Percentiles rank a stretch among this genome's conserved stretches.
phyloP scores from a whole-genome alignment of 2,888 invertebrate species.

The Ametastegia equiseti region DNA sequence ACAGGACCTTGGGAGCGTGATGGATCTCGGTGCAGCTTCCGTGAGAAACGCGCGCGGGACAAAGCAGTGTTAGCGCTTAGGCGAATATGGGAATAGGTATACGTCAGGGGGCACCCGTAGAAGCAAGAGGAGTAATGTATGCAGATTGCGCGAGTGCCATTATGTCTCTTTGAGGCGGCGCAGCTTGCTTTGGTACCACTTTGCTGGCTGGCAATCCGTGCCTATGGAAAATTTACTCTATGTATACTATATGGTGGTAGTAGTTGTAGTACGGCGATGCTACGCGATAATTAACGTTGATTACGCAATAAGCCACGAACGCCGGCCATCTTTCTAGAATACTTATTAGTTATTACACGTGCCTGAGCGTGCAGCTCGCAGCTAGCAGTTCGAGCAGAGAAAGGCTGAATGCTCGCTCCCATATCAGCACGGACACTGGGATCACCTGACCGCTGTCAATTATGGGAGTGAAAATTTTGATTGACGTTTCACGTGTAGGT shows the following conservation, averaged over 20 bases:
- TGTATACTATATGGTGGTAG: not conserved
- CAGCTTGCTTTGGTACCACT: slow-evolving; percentile 47
- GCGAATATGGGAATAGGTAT: slow-evolving; percentile 45
- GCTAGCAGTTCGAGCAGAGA: not conserved
- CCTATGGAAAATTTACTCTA: slow-evolving; percentile 59
- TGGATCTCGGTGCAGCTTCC: slow-evolving; percentile 66
- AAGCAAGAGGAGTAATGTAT: slow-evolving; percentile 65
- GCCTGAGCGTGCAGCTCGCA: slow-evolving; percentile 20
- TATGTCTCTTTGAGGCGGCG: slow-evolving; percentile 67
- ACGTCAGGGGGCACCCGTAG: slow-evolving; percentile 43
- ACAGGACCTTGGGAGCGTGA: slow-evolving; percentile 64
- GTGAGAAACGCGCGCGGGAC: slow-evolving; percentile 70
- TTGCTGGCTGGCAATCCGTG: slow-evolving; percentile 54
- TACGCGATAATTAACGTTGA: slow-evolving; percentile 69
- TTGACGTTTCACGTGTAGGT: slow-evolving; percentile 8
- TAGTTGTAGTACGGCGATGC: slow-evolving; percentile 55
- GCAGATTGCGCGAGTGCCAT: slow-evolving; percentile 72
- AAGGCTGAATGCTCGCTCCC: slow-evolving; percentile 19
- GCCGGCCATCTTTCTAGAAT: slow-evolving; percentile 48
- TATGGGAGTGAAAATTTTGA: slow-evolving; percentile 22
- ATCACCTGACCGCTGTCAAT: slow-evolving; percentile 32
- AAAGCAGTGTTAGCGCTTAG: slow-evolving; percentile 56
- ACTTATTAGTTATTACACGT: slow-evolving; percentile 47
- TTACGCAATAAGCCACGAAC: slow-evolving; percentile 68
- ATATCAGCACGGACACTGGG: slow-evolving; percentile 20